phyloP scores from a whole-genome alignment of 30 jellyfish, hydroid and myxozoan species.

The Chironex yamaguchii region DNA sequence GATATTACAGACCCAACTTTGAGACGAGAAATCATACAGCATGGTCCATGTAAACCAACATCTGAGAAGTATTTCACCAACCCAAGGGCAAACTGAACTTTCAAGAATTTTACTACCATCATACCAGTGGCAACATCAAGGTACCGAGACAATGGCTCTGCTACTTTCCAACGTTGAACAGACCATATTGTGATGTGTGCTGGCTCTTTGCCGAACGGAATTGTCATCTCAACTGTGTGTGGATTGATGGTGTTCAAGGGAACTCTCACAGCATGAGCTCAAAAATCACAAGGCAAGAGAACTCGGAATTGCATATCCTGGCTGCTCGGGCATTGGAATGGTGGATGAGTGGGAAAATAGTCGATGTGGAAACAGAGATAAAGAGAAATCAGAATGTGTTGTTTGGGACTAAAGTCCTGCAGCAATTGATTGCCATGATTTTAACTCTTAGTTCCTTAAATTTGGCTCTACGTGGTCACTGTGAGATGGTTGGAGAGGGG shows the following conservation, averaged over 20 bases:
- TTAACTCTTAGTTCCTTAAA: conserved; percentile 23
- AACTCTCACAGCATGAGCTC: neutral
- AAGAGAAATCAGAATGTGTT: neutral
- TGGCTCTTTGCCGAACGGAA: conserved; percentile 57
- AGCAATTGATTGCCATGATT: conserved; percentile 20
- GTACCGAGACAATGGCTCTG: conserved; percentile 43
- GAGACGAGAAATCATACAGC: conserved; percentile 10
- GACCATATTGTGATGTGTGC: conserved; percentile 35
- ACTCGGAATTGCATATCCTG: too few species aligned
- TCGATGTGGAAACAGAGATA: too few species aligned
- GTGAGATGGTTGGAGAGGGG: conserved; percentile 26
- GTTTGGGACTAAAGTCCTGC: conserved; percentile 34
- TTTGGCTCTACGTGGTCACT: conserved; percentile 36
- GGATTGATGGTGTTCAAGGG: conserved; percentile 14
- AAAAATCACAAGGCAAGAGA: too few species aligned
- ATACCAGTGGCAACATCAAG: neutral
- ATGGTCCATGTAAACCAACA: conserved; percentile 43
- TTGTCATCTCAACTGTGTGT: neutral
- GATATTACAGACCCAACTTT: neutral
- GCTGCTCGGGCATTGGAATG: too few species aligned
- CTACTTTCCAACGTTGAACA: neutral
- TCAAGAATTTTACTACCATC: neutral
- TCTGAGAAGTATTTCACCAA: neutral
- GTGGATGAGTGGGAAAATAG: too few species aligned
- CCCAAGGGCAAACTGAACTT: neutral